Conservation (phyloP, 2,888 invertebrate species). For the Entomobrya proxima region DNA sequence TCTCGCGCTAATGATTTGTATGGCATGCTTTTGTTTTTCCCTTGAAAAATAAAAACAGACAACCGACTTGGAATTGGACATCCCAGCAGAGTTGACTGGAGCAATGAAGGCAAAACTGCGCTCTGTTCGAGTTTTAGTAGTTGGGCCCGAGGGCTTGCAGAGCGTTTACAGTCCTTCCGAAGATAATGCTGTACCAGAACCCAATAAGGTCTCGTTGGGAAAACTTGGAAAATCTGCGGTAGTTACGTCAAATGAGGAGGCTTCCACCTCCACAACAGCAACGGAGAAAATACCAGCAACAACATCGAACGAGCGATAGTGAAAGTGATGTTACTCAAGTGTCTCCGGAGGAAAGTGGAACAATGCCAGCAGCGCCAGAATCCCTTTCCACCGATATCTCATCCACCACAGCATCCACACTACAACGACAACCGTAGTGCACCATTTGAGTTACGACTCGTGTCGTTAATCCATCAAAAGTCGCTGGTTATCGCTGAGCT, state of each 20-base stretch:
- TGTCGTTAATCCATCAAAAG: slow-evolving; percentile 85
- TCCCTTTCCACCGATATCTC: not conserved
- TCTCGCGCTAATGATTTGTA: no score
- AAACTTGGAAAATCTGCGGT: no score
- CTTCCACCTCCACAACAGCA: no score
- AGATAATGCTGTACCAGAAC: not conserved
- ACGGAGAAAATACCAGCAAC: not conserved
- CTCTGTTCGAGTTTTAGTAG: slow-evolving; percentile 82
- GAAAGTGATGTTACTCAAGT: not conserved
- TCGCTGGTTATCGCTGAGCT: slow-evolving; percentile 84
- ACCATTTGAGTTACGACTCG: slow-evolving; percentile 83
- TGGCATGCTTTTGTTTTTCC: no score
- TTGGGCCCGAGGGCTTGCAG: slow-evolving; percentile 83
- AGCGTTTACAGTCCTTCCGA: slow-evolving; percentile 81
- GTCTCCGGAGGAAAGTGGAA: not conserved
- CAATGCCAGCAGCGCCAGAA: not conserved
- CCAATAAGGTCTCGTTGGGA: no score
- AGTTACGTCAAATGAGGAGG: no score
- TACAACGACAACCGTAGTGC: slow-evolving; percentile 75
- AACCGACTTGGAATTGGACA: slow-evolving; percentile 14
- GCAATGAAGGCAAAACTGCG: slow-evolving; percentile 57
- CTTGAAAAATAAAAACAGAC: not conserved
- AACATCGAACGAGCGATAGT: not conserved
- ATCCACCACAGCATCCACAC: not conserved
- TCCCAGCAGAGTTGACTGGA: slow-evolving; percentile 60